A percentile compares a stretch with the other conserved stretches of the same genome.
phyloP scores from a whole-genome alignment of 2,888 invertebrate species.

The Caenorhabditis sulstoni region DNA sequence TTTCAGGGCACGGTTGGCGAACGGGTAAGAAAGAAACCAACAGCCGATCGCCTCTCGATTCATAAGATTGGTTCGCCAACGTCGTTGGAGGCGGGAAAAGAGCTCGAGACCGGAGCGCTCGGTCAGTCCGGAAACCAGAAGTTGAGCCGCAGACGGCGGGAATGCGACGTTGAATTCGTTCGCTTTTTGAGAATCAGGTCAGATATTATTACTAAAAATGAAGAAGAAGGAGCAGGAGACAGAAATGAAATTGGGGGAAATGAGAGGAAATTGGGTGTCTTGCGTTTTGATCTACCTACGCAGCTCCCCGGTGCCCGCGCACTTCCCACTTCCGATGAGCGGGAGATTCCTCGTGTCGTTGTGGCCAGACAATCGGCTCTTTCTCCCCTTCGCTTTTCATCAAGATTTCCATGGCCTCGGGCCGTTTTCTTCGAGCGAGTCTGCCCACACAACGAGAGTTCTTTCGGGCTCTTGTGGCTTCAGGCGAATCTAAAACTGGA shows the following conservation, averaged over 20 bases:
- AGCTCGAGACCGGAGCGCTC: slow-evolving; percentile 7
- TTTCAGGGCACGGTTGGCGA: slow-evolving; percentile 47
- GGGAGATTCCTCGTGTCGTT: background rate
- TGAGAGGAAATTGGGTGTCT: background rate
- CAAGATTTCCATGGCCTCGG: slow-evolving; percentile 6
- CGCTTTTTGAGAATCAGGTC: slow-evolving; percentile 19
- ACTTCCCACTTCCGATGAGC: background rate
- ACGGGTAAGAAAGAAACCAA: slow-evolving; percentile 35
- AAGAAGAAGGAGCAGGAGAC: no score
- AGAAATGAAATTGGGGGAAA: background rate
- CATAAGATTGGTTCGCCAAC: slow-evolving; percentile 19
- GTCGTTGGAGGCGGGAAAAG: slow-evolving; percentile 46
- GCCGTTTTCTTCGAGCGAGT: background rate
- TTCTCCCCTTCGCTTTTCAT: background rate
- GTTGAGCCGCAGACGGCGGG: slow-evolving; percentile 46
- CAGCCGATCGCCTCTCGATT: slow-evolving; percentile 41
- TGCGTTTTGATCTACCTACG: slow-evolving; percentile 4
- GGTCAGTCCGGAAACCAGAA: background rate
- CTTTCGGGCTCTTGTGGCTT: background rate
- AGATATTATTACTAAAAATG: background rate
- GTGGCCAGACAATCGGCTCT: background rate
- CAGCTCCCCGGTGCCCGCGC: background rate
- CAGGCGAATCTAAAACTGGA: slow-evolving; percentile 9
- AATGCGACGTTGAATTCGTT: slow-evolving; percentile 49
- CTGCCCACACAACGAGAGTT: background rate